These are phyloP conservation scores for Drosophila pseudotakahashii DNA, from an alignment of 2,888 invertebrate genomes.

Conservation along the genomic window DNA sequence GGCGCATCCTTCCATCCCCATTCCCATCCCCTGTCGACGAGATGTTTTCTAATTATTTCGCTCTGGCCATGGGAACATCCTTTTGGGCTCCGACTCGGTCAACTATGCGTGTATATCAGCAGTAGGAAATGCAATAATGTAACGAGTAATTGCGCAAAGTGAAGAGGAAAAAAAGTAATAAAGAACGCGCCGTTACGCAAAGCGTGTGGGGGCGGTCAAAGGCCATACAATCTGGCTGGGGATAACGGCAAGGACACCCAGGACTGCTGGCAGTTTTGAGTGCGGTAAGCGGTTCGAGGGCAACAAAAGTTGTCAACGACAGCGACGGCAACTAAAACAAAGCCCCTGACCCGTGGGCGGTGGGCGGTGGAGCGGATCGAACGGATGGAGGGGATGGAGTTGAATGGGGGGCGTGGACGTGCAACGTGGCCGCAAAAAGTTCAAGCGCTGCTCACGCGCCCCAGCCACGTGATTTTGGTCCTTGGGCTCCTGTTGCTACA, in stretches of 20 bases:
- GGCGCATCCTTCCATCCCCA: background rate
- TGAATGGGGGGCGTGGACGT: slow-evolving; percentile 38
- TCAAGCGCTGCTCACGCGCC: slow-evolving; percentile 72
- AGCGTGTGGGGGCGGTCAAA: slow-evolving; percentile 40
- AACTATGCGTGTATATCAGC: slow-evolving; percentile 74
- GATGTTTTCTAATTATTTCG: slow-evolving; percentile 79
- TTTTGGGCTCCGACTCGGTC: slow-evolving; percentile 37
- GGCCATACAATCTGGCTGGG: slow-evolving; percentile 68
- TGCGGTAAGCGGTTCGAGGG: slow-evolving; percentile 24
- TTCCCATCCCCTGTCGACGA: slow-evolving; percentile 10
- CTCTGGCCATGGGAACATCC: slow-evolving; percentile 33
- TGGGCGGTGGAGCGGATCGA: slow-evolving; percentile 21
- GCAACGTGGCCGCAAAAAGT: slow-evolving; percentile 75
- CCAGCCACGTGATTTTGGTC: slow-evolving; percentile 73
- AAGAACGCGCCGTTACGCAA: slow-evolving; percentile 71
- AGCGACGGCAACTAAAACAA: slow-evolving; percentile 60
- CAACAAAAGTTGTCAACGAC: slow-evolving; percentile 78
- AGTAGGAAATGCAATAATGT: slow-evolving; percentile 79
- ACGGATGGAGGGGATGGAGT: slow-evolving; percentile 1
- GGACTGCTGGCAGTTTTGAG: slow-evolving; percentile 58
- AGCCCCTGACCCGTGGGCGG: slow-evolving; percentile 3
- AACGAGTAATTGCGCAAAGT: slow-evolving; percentile 80
- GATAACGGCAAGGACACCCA: slow-evolving; percentile 66
- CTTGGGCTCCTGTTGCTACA: background rate
- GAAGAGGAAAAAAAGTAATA: slow-evolving; percentile 65